phyloP scores from a whole-genome alignment of 2,113 vertebrate species.

The Tiliqua scincoides region DNA sequence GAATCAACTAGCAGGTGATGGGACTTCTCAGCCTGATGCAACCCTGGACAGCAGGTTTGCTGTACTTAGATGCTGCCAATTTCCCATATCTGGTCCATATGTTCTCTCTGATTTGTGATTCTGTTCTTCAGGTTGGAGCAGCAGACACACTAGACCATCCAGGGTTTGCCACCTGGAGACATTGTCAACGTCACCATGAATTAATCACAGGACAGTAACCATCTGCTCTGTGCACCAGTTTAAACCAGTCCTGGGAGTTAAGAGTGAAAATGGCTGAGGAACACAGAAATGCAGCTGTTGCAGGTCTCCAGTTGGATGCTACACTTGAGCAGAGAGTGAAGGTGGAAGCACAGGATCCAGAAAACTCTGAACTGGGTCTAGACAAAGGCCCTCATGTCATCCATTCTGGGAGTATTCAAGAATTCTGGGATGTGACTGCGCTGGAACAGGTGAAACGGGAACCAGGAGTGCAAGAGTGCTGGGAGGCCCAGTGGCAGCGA shows the following conservation, averaged over 20 bases:
- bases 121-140: neutral
- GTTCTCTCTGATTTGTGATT: neutral
- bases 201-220: accelerated
- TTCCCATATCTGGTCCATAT: neutral
- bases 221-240: neutral
- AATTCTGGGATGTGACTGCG: too few species aligned
- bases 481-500: neutral
- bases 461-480: neutral
- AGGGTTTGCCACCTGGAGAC: neutral
- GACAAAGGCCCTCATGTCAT: neutral
- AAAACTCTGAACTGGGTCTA: neutral
- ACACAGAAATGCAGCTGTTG: neutral
- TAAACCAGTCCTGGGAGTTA: neutral
- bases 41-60: neutral
- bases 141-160: neutral
- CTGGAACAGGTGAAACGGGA: neutral
- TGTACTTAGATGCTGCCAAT: neutral
- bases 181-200: neutral
- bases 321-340: neutral
- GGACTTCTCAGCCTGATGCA: neutral
- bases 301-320: neutral
- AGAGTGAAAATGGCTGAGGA: neutral
- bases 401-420: neutral
- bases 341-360: neutral
- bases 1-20: too few species aligned